Evolutionary conservation across 2,888 invertebrate species (phyloP), one percentile per base, ranked within the genome.

Genomic region (Dolomedes plantarius): DNA sequence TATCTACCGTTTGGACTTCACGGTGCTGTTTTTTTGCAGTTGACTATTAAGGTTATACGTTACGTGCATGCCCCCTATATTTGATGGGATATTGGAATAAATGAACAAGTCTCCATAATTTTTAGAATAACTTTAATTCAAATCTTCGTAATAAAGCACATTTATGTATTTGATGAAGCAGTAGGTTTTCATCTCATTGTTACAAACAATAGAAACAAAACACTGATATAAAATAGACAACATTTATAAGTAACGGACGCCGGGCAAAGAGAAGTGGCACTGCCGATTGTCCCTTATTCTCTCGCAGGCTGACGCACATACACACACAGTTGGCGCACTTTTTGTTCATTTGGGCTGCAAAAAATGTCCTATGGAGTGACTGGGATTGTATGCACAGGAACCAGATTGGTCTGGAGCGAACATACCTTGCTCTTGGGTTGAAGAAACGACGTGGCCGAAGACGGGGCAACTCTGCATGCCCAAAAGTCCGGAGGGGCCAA

Each of bases 381-480:
- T 83, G 27, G 87, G 71, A 46, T 81, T 87, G 75, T 87, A 87
- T n/a, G 83, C 87, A 62, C 87, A 83, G 1, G 87, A 87, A 16
- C 81, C 82, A 7, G 75, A 64, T 16, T 64, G 67, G 28, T 39
- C 80, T 0, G 76, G 36, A 7, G 79, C 64, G 28, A 87, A 87
- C 87, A 87, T 78, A n/a, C 71, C 41, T 28, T 87, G 83, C 3
- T 83, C 87, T 32, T 87, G 87, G 11, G 77, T 69, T 6, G 78
- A 67, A 0, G 88, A 80, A 0, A 86, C 86, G 46, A 88, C 79
- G 32, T 88, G 88, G 16, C 88, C 86, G 29, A 88, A 88, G 7
- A 88, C 86, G 0, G 88, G 81, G 19, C 88, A 88, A 28, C 88
- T 88, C 67, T 86, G 88, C 69, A 88, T 83, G 28, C 86, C 65